A percentile compares a stretch with the other conserved stretches of the same genome.
Conservation (phyloP, 2,113 vertebrate genomes). For the Urocynchramus pylzowi region DNA sequence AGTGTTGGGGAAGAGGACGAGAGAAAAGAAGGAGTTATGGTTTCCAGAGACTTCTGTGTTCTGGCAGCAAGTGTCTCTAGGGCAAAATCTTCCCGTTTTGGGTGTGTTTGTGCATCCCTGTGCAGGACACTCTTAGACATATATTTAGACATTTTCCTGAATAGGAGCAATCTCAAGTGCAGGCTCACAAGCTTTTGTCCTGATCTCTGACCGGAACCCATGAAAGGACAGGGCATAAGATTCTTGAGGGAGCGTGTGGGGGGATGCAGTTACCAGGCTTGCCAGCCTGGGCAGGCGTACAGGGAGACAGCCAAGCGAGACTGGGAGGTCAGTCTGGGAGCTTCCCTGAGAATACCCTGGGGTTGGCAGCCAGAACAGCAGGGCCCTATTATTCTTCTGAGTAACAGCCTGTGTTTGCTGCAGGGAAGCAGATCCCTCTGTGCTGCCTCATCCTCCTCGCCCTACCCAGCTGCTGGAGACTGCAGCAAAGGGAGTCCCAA, state of each 20-base stretch:
- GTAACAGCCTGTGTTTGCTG: not conserved
- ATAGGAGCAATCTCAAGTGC: not conserved
- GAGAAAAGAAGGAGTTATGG: not conserved
- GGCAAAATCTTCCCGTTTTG: not conserved
- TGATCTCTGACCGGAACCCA: not conserved
- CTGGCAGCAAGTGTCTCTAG: not conserved
- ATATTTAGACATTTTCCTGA: not conserved
- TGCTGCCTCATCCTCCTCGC: rapidly evolving
- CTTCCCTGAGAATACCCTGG: not conserved
- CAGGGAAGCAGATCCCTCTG: not conserved
- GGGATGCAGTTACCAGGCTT: not conserved
- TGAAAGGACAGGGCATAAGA: not conserved
- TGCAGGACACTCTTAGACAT: not conserved
- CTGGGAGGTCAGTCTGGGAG: not conserved
- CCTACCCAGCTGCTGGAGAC: not conserved
- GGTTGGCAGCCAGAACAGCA: not conserved
- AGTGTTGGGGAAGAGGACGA: not conserved
- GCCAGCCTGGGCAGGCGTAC: not conserved
- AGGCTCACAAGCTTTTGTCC: not conserved
- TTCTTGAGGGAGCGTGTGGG: rapidly evolving
- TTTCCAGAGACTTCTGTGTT: not conserved
- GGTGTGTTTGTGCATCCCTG: not conserved
- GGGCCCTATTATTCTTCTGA: not conserved
- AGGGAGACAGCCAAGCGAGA: not conserved
- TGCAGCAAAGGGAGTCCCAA: not conserved